Evolutionary conservation across 2,113 vertebrate species (phyloP).

Genomic region (Cyanoderma ruficeps): DNA sequence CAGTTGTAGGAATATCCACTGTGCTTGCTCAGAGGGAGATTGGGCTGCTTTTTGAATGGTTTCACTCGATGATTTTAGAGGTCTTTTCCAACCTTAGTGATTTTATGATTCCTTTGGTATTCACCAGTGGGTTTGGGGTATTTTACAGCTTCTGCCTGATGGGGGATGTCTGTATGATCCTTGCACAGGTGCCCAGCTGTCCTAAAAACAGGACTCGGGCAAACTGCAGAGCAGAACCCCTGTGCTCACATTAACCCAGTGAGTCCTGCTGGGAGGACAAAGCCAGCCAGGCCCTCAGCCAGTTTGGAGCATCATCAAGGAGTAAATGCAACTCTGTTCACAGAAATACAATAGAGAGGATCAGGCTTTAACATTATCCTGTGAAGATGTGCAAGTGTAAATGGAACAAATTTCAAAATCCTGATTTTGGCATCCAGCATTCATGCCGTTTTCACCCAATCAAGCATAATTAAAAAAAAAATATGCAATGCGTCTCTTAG

Average conservation of each 20-base stretch:
- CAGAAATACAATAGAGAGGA: background rate
- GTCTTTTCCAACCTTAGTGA: background rate
- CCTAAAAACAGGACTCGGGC: background rate
- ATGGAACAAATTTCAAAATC: background rate
- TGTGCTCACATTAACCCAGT: background rate
- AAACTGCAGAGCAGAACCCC: background rate
- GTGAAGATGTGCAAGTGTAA: background rate
- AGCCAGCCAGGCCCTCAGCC: background rate
- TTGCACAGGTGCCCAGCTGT: background rate
- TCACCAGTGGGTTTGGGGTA: background rate
- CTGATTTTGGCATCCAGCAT: background rate
- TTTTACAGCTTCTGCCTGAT: background rate
- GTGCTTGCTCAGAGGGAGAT: background rate
- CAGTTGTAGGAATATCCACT: background rate
- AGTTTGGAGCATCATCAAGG: fast-evolving
- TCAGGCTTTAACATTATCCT: background rate
- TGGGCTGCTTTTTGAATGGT: background rate
- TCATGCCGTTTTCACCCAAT: background rate
- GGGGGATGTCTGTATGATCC: background rate
- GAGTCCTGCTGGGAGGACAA: background rate
- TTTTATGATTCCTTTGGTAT: background rate
- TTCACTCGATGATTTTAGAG: background rate
- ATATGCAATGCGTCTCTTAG: background rate
- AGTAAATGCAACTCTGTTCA: background rate
- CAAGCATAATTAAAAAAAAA: background rate